These are phyloP conservation scores for Podabrus alpinus DNA, from an alignment of 2,888 invertebrate species.

Conservation along the genomic window DNA sequence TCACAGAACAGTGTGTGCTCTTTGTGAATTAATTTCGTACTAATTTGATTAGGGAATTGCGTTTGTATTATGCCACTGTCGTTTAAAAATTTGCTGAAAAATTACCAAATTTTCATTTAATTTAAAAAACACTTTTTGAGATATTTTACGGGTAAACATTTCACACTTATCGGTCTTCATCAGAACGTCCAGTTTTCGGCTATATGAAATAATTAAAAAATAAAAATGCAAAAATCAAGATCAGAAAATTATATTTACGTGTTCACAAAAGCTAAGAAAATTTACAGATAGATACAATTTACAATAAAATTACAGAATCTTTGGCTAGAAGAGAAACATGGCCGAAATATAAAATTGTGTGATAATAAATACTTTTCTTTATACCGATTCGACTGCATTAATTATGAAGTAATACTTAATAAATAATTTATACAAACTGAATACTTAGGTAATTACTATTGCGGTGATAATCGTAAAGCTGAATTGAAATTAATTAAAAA, in stretches of 20 bases:
- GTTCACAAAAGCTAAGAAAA: constrained; percentile 55
- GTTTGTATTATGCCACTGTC: background rate
- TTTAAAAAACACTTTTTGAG: no score
- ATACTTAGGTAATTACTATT: constrained; percentile 20
- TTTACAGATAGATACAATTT: constrained; percentile 50
- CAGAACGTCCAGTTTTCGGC: no score
- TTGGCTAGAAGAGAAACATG: constrained; percentile 54
- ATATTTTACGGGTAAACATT: no score
- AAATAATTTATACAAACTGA: constrained; percentile 26
- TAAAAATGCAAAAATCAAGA: constrained; percentile 37
- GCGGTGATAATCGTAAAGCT: constrained; percentile 27
- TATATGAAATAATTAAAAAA: background rate
- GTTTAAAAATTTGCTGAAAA: background rate
- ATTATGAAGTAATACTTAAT: constrained; percentile 21
- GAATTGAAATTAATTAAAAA: constrained; percentile 21
- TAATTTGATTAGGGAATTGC: background rate
- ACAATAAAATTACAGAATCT: constrained; percentile 51
- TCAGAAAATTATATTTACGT: constrained; percentile 56
- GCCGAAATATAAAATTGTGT: constrained; percentile 26
- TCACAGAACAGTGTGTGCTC: background rate
- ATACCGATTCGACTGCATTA: constrained; percentile 3
- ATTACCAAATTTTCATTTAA: no score
- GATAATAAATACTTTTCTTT: constrained; percentile 25
- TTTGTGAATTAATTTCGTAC: constrained; percentile 8
- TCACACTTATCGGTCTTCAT: no score